Evolutionary conservation across 2,888 invertebrate species (phyloP), one percentile per base, ranked within the genome.

Genomic region (Pseudanteris insignis): DNA sequence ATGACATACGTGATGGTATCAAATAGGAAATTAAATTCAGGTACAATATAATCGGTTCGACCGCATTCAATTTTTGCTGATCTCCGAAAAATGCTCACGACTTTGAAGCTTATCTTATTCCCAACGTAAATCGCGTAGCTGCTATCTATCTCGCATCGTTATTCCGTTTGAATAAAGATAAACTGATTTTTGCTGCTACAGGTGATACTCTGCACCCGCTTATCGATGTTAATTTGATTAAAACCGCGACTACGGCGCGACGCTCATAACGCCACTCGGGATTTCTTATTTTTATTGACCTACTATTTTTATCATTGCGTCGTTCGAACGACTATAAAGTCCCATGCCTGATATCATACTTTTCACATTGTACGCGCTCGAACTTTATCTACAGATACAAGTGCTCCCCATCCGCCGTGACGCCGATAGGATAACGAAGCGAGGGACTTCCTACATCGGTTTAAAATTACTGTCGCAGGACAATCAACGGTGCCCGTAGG

Each of bases 361-460:
- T 10, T 38, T 41, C 47, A 37, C 61, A 51, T 64, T 64, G 61
- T 55, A 15, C 68, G 69, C 70, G 18, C 68, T 15, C 68, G 69
- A 70, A 68, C 53, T 54, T 59, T 64, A 50, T 62, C 62, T 50
- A 24, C 12, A 25, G 54, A 51, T 62, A 64, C 58, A 55, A 61
- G 55, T 50, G 59, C 53, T 43, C 57, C 54, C 69, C 69, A 70
- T 63, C 59, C 68, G 71, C 67, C 73, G 69, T 71, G 73, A 70
- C 73, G 47, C 50, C 67, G 74, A 75, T 76, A 76, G 70, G 76
- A 74, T 75, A 74, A 75, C 67, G 67, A 63, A 44, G 58, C 64
- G 63, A 66, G 62, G 64, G 48, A 70, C 70, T 75, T 75, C 73
- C 74, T 74, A 74, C 70, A 72, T 58, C 59, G 67, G 61, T 70